Evolutionary conservation across 92 coral and sea anemone genomes (phyloP).

Genomic region (Parazoanthus swiftii): DNA sequence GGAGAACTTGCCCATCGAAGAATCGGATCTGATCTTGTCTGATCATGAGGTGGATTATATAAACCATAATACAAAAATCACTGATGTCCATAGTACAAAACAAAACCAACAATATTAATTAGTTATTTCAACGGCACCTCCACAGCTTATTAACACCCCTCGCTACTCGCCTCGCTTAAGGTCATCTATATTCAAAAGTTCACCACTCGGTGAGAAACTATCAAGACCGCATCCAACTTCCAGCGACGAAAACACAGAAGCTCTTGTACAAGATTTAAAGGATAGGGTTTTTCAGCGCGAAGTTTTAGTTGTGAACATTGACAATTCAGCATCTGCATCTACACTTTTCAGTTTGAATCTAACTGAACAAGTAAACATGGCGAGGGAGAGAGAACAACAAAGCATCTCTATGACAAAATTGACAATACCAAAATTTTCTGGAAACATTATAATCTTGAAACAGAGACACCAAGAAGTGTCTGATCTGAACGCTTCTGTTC

Average conservation of each 20-base stretch:
- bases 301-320: background rate
- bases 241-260: background rate
- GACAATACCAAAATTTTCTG: background rate
- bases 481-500: background rate
- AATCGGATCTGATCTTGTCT: background rate
- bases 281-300: background rate
- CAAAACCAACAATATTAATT: background rate
- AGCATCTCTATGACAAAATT: background rate
- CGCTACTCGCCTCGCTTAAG: background rate
- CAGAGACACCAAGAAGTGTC: conserved; percentile 5
- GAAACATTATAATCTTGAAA: background rate
- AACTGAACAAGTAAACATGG: background rate
- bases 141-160: background rate
- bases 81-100: background rate
- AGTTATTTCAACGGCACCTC: background rate
- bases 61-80: background rate
- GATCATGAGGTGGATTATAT: background rate
- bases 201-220: background rate
- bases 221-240: background rate
- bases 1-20: background rate
- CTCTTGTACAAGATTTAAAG: background rate
- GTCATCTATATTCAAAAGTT: background rate
- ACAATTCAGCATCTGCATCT: background rate
- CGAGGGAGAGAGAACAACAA: background rate
- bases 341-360: background rate